These are phyloP conservation scores for Stenodema calcarata DNA, from an alignment of 2,888 invertebrate genomes.

Conservation along the genomic window DNA sequence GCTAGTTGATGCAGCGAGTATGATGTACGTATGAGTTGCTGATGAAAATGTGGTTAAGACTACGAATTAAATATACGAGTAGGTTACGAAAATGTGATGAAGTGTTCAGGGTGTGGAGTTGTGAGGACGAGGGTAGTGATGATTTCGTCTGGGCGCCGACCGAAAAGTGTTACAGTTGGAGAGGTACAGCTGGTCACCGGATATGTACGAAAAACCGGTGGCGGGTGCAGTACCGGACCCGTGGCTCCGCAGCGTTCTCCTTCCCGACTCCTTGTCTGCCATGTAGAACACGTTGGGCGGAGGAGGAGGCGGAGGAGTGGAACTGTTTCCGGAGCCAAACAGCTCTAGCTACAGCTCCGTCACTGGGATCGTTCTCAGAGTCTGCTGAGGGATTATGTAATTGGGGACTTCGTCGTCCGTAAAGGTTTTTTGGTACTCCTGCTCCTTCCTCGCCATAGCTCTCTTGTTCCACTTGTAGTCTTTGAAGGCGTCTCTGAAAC, in stretches of 20 bases:
- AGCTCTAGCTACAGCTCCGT: conserved; percentile 96
- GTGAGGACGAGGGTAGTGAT: conserved; percentile 42
- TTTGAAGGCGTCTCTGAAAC: conserved; percentile 77
- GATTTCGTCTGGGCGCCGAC: conserved; percentile 45
- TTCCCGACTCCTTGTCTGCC: conserved; percentile 63
- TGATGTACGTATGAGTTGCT: not conserved
- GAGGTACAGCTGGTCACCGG: conserved; percentile 64
- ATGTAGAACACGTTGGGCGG: conserved; percentile 71
- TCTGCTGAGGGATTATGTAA: conserved; percentile 65
- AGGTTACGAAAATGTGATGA: not conserved
- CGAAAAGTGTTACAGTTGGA: conserved; percentile 54
- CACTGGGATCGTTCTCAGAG: conserved; percentile 78
- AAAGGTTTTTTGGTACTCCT: conserved; percentile 88
- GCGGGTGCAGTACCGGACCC: conserved; percentile 68
- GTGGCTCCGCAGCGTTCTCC: conserved; percentile 40
- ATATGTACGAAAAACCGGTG: conserved; percentile 79
- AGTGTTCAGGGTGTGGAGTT: conserved; percentile 40
- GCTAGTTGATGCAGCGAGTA: not conserved
- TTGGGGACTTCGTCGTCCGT: conserved; percentile 81
- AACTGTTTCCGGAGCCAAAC: conserved; percentile 72
- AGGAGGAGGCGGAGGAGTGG: conserved; percentile 43
- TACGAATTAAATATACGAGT: too few relatives aligned
- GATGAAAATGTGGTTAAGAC: not conserved
- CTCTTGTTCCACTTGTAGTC: conserved; percentile 82
- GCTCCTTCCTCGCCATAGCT: conserved; percentile 76